Conservation (phyloP, 2,113 vertebrate species). For the Siphamia tubifer region DNA sequence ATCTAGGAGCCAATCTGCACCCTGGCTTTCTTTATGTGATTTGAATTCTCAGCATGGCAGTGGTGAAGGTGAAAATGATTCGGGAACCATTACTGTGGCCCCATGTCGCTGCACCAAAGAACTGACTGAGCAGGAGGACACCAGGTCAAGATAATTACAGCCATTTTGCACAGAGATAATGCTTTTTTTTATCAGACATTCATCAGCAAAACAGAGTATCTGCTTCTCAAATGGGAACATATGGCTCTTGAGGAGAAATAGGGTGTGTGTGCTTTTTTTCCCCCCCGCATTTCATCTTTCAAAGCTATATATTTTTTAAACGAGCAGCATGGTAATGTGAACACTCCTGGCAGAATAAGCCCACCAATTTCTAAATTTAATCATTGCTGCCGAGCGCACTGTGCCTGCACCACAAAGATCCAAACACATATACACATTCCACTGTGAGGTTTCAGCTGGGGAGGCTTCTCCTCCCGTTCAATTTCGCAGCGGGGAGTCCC, state of each 20-base stretch:
- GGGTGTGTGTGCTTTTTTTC: neutral
- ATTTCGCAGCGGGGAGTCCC: conserved; percentile 17
- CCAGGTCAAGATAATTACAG: conserved; percentile 56
- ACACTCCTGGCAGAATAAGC: conserved; percentile 24
- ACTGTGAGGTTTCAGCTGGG: conserved; percentile 1
- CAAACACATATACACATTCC: neutral
- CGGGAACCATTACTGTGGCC: conserved; percentile 41
- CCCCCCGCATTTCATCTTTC: conserved; percentile 6
- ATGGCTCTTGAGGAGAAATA: conserved; percentile 3
- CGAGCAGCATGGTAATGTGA: conserved; percentile 35
- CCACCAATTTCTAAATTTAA: conserved; percentile 42
- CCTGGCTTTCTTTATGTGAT: conserved; percentile 33
- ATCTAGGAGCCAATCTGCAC: conserved; percentile 54
- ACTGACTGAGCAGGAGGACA: conserved; percentile 38
- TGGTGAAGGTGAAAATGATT: conserved; percentile 64
- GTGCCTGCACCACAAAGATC: neutral
- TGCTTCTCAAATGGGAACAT: conserved; percentile 26
- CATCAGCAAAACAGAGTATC: conserved; percentile 15
- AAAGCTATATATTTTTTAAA: conserved; percentile 23
- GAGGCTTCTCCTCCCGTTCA: conserved; percentile 15
- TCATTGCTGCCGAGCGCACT: conserved; percentile 11
- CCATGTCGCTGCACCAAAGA: conserved; percentile 27
- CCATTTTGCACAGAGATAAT: conserved; percentile 34
- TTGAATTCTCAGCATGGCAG: conserved; percentile 53
- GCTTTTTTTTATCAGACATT: conserved; percentile 6